Base-by-base conservation (phyloP, 2,888 invertebrate species). In the Ophion costatus region DNA sequence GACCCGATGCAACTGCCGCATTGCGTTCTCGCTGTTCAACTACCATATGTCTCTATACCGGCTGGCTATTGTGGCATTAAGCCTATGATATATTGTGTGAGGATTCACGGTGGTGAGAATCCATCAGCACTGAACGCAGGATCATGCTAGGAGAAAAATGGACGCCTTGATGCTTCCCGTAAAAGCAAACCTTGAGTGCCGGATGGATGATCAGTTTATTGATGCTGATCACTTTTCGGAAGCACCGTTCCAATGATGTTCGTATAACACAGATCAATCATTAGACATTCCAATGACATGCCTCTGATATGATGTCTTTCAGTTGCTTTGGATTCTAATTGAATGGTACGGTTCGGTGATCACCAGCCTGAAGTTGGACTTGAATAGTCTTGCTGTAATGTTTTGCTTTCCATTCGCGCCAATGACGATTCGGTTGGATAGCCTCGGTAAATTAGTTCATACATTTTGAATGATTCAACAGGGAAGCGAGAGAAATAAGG, bases 1-100 rank as follows among this genome's bases (percentile, higher is more conserved):
- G 92, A 93, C 91, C 92, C 89, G 90, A 89, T 92, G 92, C 93
- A 92, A 92, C 92, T 93, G 92, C 92, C 92, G 92, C 92, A 92
- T 91, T 92, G 92, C 92, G 92, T 91, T 91, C 73, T 69, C 69
- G 86, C 67, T 82, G 83, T 86, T 86, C 45, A 24, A 76, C 74
- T 76, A 74, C 78, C 82, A 83, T 82, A 71, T 67, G 59, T 78
- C 33, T 80, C 51, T 67, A 33, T 67, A 73, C 51, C 59, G 24
- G 56, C 38, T 79, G 51, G 76, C 75, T 57, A 66, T 57, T 67
- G 64, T 79, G 51, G 82, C 79, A 85, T 85, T 82, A 82, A 79
- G 63, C 63, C 51, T 63, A 22, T 69, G 74, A 61, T 67, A 67
- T 45, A 78, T 73, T 45, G 57, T 51, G 42, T 45, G 33, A 76